Percentiles rank a stretch among this genome's conserved stretches.
Conservation (phyloP, 2,113 vertebrate species). For the Paramormyrops kingsleyae region DNA sequence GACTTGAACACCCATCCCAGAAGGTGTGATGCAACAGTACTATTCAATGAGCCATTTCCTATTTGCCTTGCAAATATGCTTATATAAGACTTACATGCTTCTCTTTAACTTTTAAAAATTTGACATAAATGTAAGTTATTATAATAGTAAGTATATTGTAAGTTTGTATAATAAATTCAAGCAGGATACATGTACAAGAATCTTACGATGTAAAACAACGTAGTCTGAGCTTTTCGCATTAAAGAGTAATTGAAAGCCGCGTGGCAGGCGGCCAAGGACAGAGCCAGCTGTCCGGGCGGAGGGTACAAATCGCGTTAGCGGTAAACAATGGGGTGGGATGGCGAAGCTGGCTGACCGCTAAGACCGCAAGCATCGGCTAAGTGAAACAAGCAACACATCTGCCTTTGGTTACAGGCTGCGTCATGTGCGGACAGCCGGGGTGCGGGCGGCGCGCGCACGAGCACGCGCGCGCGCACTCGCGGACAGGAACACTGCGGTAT, state of each 20-base stretch:
- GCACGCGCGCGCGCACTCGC: not conserved
- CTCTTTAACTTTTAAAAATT: not conserved
- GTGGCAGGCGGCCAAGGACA: not conserved
- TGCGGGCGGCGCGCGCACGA: not conserved
- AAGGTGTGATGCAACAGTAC: not conserved
- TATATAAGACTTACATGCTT: not conserved
- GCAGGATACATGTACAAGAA: not conserved
- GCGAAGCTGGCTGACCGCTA: not conserved
- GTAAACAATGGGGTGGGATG: conserved; percentile 11
- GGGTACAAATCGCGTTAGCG: not conserved
- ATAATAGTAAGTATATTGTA: not conserved
- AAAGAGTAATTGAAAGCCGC: not conserved
- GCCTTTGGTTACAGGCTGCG: not conserved
- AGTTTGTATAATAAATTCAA: not conserved
- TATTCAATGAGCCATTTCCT: not conserved
- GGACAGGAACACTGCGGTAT: not conserved
- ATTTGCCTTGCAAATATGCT: not conserved
- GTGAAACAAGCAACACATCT: not conserved
- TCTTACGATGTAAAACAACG: not conserved
- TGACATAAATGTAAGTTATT: not conserved
- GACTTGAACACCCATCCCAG: not conserved
- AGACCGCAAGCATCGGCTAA: not conserved
- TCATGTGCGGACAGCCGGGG: not conserved
- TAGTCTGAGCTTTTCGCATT: not conserved
- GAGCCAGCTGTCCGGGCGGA: not conserved